Conservation (phyloP, 2,888 invertebrate genomes). For the Chloromyia formosa region DNA sequence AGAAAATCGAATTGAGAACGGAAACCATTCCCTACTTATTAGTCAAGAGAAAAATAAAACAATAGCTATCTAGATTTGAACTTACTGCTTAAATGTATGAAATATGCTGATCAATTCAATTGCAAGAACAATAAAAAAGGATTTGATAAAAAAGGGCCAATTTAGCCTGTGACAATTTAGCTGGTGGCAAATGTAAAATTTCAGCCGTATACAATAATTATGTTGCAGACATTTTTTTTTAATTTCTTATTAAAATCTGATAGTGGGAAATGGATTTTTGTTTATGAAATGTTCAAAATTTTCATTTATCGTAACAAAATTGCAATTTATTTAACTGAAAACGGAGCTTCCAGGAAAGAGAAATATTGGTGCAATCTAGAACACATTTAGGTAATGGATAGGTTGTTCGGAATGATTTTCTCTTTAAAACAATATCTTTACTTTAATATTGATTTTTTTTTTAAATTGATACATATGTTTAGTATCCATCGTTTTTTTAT, state of each 20-base stretch:
- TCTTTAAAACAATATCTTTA: neutral
- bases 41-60: neutral
- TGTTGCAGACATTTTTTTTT: neutral
- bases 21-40: conserved; percentile 20
- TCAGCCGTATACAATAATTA: neutral
- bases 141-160: conserved; percentile 7
- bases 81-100: conserved; percentile 5
- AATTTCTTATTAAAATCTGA: neutral
- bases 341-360: neutral
- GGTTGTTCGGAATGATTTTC: conserved; percentile 1
- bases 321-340: neutral
- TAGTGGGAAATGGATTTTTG: too few relatives aligned
- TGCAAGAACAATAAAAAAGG: conserved; percentile 22
- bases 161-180: conserved; percentile 33
- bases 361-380: conserved; percentile 25
- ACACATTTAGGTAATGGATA: conserved; percentile 15
- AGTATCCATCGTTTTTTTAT: too few relatives aligned
- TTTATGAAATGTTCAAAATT: neutral
- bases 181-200: conserved; percentile 24
- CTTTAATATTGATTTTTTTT: neutral
- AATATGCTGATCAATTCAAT: neutral
- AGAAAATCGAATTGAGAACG: neutral
- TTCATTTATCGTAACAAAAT: neutral
- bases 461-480: too few relatives aligned
- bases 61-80: conserved; percentile 2